These are phyloP conservation scores for Mormoops blainvillei DNA, from an alignment of 2,113 vertebrate species.

Conservation along the genomic window DNA sequence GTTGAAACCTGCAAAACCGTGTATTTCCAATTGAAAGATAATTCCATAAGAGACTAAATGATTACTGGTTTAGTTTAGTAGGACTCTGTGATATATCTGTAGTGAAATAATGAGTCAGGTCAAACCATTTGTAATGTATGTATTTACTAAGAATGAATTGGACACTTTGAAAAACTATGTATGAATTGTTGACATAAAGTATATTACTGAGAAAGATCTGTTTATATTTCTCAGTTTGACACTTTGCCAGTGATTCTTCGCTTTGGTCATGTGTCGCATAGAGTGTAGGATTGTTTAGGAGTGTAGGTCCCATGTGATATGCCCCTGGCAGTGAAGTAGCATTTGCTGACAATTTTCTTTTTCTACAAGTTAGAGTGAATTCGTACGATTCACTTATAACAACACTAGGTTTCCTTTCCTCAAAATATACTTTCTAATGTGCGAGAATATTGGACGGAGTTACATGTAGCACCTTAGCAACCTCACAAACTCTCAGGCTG, in stretches of 20 bases:
- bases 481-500: background rate
- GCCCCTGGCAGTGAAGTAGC: background rate
- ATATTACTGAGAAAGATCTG: background rate
- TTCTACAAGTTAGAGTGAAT: background rate
- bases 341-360: background rate
- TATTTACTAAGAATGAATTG: background rate
- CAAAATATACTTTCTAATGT: background rate
- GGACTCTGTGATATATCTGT: background rate
- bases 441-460: no score
- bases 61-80: background rate
- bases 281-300: background rate
- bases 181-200: background rate
- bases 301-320: background rate
- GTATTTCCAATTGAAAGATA: background rate
- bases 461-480: background rate
- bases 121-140: background rate
- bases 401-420: background rate
- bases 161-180: background rate
- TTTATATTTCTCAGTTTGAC: background rate
- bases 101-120: background rate
- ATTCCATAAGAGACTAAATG: background rate
- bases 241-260: background rate
- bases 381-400: background rate
- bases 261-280: background rate
- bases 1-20: background rate